A percentile compares a stretch with the other conserved stretches of the same genome.
Conservation (phyloP, 2,888 invertebrate genomes). For the Tortricodes alternella region DNA sequence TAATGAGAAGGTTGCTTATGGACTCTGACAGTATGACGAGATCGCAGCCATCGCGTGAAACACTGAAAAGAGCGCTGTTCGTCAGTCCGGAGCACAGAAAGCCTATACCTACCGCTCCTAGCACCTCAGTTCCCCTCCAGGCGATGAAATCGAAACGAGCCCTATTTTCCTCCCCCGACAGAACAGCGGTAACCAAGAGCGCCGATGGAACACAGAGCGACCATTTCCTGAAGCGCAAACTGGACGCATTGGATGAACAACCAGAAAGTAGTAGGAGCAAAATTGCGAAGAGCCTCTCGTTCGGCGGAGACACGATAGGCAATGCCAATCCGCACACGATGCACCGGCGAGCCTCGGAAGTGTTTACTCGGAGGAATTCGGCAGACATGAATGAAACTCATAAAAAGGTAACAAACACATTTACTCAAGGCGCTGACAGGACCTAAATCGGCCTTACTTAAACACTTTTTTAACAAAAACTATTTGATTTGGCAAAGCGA, state of each 20-base stretch:
- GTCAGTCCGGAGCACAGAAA: conserved; percentile 85
- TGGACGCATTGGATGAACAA: conserved; percentile 69
- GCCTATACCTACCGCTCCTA: conserved; percentile 50
- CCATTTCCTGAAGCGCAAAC: conserved; percentile 72
- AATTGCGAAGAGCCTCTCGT: conserved; percentile 83
- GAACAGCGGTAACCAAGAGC: conserved; percentile 67
- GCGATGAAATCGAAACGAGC: conserved; percentile 85
- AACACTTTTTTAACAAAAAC: too few relatives aligned
- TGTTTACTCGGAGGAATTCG: conserved; percentile 53
- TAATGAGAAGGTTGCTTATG: conserved; percentile 71
- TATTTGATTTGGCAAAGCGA: too few relatives aligned
- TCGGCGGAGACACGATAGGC: conserved; percentile 71
- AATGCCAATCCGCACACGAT: conserved; percentile 48
- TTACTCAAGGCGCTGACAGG: too few relatives aligned
- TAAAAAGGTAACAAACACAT: too few relatives aligned
- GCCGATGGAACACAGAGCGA: conserved; percentile 60
- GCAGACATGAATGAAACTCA: conserved; percentile 84
- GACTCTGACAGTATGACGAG: conserved; percentile 63
- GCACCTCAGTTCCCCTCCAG: conserved; percentile 69
- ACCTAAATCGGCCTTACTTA: too few relatives aligned
- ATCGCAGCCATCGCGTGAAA: conserved; percentile 77
- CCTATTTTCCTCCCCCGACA: conserved; percentile 84
- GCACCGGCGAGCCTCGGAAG: conserved; percentile 67
- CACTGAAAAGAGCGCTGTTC: conserved; percentile 88
- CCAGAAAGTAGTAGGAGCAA: conserved; percentile 66